Evolutionary conservation across 2,888 invertebrate genomes (phyloP), one percentile per base, ranked within the genome.

Genomic region (Zhuqinia jingwanae): DNA sequence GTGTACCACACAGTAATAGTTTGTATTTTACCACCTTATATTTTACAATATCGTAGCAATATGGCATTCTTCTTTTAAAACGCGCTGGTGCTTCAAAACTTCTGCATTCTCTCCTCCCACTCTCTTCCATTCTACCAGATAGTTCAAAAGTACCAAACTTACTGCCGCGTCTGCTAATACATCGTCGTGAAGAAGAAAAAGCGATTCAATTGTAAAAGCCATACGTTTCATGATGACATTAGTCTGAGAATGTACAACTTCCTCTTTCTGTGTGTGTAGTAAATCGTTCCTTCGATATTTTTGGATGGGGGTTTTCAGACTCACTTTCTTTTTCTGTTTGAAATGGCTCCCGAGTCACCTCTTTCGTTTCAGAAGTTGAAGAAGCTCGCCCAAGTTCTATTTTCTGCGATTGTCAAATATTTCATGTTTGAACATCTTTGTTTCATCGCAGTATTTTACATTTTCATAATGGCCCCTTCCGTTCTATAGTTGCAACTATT

Each of bases 171-270:
- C 53, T n/a, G 2, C 30, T 22, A 0, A 25, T 22, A 30, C 60
- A n/a, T n/a, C n/a, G n/a, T n/a, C n/a, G n/a, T 13, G 75, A 75
- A 58, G 58, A 77, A 20, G 36, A 56, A n/a, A 63, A 53, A 47
- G 78, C 22, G 63, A 63, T 22, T 78, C 78, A 63, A 25, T 63
- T 63, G 63, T 63, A 78, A 78, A 63, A 78, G 25, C 45, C 63
- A 45, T 78, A 78, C 63, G 50, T 78, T 76, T 78, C 47, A 36
- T 60, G 45, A n/a, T n/a, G 78, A 65, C 65, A 63, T 78, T 78
- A 78, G 78, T 63, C 78, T 63, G 65, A 79, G 53, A 79, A 79
- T 79, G 65, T n/a, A n/a, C n/a, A 65, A 65, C 65, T 79, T 79
- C 70, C 45, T 70, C n/a, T n/a, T 53, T 65, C 25, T n/a, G n/a